Evolutionary conservation across 2,113 vertebrate genomes (phyloP).

Genomic region (Casuarius casuarius): DNA sequence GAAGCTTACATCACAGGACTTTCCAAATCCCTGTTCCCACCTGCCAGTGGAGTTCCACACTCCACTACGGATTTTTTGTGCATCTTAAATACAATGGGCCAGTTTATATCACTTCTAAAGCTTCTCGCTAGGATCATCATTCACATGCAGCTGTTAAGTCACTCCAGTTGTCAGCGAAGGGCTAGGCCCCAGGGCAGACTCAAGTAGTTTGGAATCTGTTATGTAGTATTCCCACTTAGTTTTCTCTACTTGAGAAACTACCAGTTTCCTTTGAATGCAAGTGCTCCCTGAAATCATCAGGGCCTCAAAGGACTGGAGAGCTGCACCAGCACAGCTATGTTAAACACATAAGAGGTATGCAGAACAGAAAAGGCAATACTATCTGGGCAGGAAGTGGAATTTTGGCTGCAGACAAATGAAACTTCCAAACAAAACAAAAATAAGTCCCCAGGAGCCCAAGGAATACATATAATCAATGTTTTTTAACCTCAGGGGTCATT

Average conservation of each 20-base stretch:
- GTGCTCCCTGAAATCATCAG: neutral
- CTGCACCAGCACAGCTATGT: neutral
- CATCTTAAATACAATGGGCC: neutral
- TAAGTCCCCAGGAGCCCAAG: neutral
- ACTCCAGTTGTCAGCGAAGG: neutral
- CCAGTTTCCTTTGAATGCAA: neutral
- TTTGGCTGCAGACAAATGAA: neutral
- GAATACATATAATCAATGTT: neutral
- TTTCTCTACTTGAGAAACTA: neutral
- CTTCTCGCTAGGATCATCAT: neutral
- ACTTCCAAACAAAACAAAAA: neutral
- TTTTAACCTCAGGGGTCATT: neutral
- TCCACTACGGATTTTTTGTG: neutral
- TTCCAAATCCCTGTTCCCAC: conserved; percentile 54
- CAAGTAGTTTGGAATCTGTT: neutral
- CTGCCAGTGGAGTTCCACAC: conserved; percentile 51
- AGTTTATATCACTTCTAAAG: neutral
- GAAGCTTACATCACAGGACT: neutral
- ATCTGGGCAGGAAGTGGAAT: neutral
- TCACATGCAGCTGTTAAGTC: neutral
- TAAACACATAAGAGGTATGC: rapidly evolving
- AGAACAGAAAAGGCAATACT: neutral
- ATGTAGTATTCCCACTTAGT: neutral
- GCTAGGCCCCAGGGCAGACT: neutral
- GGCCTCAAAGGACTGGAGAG: neutral